Percentiles rank a stretch among this genome's conserved stretches.
Conservation (phyloP, 2,888 invertebrate species). For the Osmoderma eremita region DNA sequence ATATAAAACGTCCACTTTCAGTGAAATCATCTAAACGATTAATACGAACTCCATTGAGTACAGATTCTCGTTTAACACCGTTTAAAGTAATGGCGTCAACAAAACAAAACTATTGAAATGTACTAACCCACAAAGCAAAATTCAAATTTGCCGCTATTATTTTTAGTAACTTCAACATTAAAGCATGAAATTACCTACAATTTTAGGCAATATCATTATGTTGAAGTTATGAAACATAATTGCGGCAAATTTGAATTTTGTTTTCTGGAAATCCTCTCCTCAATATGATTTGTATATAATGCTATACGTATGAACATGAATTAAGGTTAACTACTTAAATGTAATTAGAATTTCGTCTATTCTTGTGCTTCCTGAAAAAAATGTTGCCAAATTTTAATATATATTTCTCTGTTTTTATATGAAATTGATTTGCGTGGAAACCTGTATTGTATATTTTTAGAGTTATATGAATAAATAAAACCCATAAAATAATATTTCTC, state of each 20-base stretch:
- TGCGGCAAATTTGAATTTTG: no score
- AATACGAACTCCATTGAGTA: constrained; percentile 63
- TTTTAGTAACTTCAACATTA: no score
- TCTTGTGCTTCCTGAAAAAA: no score
- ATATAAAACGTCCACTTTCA: constrained; percentile 70
- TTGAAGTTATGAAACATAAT: no score
- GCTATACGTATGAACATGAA: constrained; percentile 4
- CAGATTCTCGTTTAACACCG: constrained; percentile 69
- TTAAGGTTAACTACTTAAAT: not conserved
- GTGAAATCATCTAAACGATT: constrained; percentile 68
- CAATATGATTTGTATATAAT: constrained; percentile 21
- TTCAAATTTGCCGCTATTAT: no score
- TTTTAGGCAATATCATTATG: no score
- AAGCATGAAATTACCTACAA: no score
- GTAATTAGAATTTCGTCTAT: no score
- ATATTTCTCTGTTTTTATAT: constrained; percentile 12
- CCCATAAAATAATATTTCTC: not conserved
- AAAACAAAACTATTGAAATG: constrained; percentile 37
- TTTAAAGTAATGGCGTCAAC: constrained; percentile 60
- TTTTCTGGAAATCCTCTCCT: no score
- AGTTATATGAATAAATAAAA: not conserved
- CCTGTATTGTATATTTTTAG: constrained; percentile 20
- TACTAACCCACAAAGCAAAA: no score
- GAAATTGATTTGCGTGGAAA: constrained; percentile 13
- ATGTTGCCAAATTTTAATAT: not conserved